Evolutionary conservation across 2,113 vertebrate genomes (phyloP), one percentile per base, ranked within the genome.

Genomic region (Alexandromys fortis): DNA sequence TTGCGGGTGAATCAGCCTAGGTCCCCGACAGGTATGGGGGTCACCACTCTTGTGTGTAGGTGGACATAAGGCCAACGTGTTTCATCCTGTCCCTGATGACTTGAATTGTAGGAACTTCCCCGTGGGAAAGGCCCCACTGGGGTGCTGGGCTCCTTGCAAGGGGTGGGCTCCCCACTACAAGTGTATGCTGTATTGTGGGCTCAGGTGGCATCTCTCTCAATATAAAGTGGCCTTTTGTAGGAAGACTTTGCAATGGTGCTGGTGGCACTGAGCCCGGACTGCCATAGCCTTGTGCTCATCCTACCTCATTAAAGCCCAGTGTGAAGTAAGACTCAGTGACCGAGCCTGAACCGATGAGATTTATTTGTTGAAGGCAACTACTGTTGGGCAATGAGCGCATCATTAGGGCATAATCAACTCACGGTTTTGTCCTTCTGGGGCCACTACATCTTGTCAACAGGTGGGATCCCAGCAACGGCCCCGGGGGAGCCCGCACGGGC

Each of bases 371-470:
- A n/a, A 90, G 61, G 90, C 79, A 96, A 83, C 68, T 24, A 19
- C 91, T 2, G 33, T 11, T 1, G 5, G 86, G 63, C 75, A 7
- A 14, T 78, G 78, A 61, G 88, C 1, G 0, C 83, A 55, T 95
- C 75, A 93, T 95, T 94, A 97, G 91, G 0, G 77, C 33, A 1
- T 91, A 83, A 96, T 87, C 91, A 73, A 35, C 49, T 1, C 22
- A 0, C 0, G 0, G 33, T 9, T 35, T 38, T 85, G 47, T 95
- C 92, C 96, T 96, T 0, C 35, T 0, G 94, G 86, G 92, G 86
- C 76, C 0, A 0, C 72, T 88, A 93, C 96, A 63, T 65, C 96
- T 97, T 98, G 97, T 97, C 96, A 97, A 96, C 97, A 98, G 97
- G 97, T 96, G 97, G 95, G 38, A 68, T 52, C 28, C 55, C 0